Base-by-base conservation (phyloP, 2,113 vertebrate genomes). In the Austrofundulus limnaeus region DNA sequence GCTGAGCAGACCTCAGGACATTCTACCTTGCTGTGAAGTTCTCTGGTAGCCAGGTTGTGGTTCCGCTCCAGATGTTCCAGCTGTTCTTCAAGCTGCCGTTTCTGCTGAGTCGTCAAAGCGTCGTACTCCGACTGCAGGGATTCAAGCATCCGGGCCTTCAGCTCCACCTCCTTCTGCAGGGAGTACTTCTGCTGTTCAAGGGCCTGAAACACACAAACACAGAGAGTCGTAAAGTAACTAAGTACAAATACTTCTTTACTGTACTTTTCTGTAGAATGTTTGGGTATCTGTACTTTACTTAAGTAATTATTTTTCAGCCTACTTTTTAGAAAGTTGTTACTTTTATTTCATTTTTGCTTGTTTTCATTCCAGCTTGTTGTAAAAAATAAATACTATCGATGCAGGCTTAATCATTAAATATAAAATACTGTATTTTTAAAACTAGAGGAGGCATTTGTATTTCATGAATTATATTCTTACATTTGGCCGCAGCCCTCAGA, bases 151-250 rank as follows among this genome's bases (percentile, higher is more conserved):
- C 92, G 92, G 59, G 54, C 91, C 89, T 98, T 98, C 11, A 99
- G 87, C 50, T 93, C 94, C 46, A 95, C 89, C 75, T 98, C 96
- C 82, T 91, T 94, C 70, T 95, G 94, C 49, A 98, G 86, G 13
- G 95, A 91, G 41, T 96, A 98, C 69, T 96, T 98, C 43, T 97
- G 94, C 48, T 99, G 97, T 70, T 93, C 92, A 0, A 93, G 77
- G 11, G 31, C 75, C 93, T 94, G 4, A 15, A 2, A 61, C 53
- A 66, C 11, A 48, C 24, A 45, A 25, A 50, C 5, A 73, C 11
- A 55, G 9, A 14, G n/a, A n/a, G n/a, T n/a, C n/a, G n/a, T n/a
- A n/a, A n/a, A n/a, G n/a, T n/a, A n/a, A n/a, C n/a, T n/a, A n/a
- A n/a, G n/a, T n/a, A n/a, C n/a, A n/a, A n/a, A n/a, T n/a, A n/a